These are phyloP conservation scores for Eubasilissa regina DNA, from an alignment of 1,140 invertebrate genomes.

Conservation along the genomic window DNA sequence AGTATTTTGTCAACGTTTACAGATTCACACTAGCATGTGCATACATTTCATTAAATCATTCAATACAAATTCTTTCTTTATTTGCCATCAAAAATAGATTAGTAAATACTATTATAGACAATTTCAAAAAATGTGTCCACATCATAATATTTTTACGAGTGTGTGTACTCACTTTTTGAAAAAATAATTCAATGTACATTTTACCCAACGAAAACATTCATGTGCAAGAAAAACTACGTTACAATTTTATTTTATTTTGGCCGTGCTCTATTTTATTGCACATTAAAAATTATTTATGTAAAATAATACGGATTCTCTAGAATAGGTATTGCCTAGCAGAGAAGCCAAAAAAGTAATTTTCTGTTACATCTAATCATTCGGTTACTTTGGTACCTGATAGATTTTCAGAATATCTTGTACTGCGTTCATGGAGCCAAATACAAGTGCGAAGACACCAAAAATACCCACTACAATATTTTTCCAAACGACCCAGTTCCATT, in stretches of 20 bases:
- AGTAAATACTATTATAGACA: too few relatives aligned
- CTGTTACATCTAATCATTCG: not conserved
- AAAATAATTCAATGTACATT: not conserved
- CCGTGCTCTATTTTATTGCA: not conserved
- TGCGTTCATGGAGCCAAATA: constrained; percentile 86
- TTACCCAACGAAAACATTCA: not conserved
- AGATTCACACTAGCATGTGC: too few relatives aligned
- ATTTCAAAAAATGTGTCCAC: not conserved
- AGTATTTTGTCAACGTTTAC: too few relatives aligned
- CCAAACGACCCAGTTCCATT: constrained; percentile 80
- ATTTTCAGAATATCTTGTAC: constrained; percentile 78
- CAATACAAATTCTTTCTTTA: too few relatives aligned
- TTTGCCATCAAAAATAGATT: too few relatives aligned
- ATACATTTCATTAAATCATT: too few relatives aligned
- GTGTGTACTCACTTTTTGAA: not conserved
- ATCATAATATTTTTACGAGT: not conserved
- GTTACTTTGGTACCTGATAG: constrained; percentile 61
- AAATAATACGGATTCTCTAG: constrained; percentile 3
- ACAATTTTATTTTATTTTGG: not conserved
- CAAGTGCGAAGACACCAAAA: constrained; percentile 82
- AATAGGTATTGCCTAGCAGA: constrained; percentile 12
- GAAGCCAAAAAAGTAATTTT: not conserved
- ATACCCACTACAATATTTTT: constrained; percentile 84
- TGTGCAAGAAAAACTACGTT: not conserved
- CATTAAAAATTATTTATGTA: not conserved